Evolutionary conservation across 2,797 vertebrate genomes (phyloP).

Genomic region (Hozukius guyotensis): DNA sequence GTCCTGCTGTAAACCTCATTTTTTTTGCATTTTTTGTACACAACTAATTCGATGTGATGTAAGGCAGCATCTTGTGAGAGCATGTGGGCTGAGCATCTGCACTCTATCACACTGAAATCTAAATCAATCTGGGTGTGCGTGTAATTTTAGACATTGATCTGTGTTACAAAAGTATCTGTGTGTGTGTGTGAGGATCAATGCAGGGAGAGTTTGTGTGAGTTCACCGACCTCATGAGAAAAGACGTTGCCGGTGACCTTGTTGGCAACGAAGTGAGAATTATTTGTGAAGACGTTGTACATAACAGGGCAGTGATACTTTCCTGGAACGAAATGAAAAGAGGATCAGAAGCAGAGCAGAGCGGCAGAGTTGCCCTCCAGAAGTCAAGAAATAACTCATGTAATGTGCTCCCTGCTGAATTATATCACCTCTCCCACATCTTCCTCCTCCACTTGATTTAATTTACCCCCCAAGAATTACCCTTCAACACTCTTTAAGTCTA

Average conservation of each 20-base stretch:
- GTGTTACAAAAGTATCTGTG: background rate
- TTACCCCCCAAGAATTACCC: background rate
- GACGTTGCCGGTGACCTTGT: conserved; percentile 94
- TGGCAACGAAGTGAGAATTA: conserved; percentile 93
- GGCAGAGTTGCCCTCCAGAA: background rate
- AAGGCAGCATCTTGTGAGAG: conserved; percentile 4
- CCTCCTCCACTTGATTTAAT: conserved; percentile 12
- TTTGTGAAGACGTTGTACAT: conserved; percentile 97
- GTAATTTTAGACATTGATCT: conserved; percentile 9
- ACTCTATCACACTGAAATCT: background rate
- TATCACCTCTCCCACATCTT: background rate
- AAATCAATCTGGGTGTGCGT: conserved; percentile 16
- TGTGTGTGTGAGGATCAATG: background rate
- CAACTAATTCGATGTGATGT: background rate
- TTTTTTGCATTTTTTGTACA: background rate
- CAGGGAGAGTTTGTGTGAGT: background rate
- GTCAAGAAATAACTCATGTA: background rate
- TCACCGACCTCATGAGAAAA: conserved; percentile 91
- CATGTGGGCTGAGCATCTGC: conserved; percentile 17
- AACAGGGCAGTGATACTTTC: conserved; percentile 96
- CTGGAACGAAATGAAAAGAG: conserved; percentile 69
- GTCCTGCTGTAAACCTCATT: background rate
- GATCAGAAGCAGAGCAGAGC: background rate
- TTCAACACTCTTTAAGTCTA: background rate
- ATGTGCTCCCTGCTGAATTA: conserved; percentile 10